Evolutionary conservation across 1,140 invertebrate genomes (phyloP).

Genomic region (Coptotermes formosanus): DNA sequence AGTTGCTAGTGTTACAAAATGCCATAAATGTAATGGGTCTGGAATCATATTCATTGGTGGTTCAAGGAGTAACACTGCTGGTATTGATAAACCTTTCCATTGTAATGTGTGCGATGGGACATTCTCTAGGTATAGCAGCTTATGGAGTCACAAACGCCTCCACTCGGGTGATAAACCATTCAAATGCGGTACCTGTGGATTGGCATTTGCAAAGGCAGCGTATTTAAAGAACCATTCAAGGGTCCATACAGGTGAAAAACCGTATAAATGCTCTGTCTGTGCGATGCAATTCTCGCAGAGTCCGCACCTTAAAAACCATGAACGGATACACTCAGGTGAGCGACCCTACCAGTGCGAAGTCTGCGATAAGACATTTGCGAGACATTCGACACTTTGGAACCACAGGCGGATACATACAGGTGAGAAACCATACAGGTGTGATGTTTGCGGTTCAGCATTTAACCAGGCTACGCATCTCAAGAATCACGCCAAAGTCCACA

Average conservation of each 20-base stretch:
- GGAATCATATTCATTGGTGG: slow-evolving; percentile 79
- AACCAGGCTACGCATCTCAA: slow-evolving; percentile 85
- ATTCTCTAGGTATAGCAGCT: slow-evolving; percentile 75
- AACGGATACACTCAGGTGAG: slow-evolving; percentile 86
- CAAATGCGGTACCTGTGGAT: slow-evolving; percentile 88
- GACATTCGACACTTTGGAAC: slow-evolving; percentile 84
- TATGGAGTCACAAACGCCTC: slow-evolving; percentile 82
- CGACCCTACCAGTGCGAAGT: slow-evolving; percentile 89
- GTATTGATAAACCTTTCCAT: slow-evolving; percentile 76
- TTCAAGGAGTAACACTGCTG: slow-evolving; percentile 47
- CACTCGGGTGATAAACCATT: slow-evolving; percentile 87
- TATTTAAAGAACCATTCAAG: slow-evolving; percentile 90
- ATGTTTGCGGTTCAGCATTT: slow-evolving; percentile 79
- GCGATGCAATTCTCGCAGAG: slow-evolving; percentile 87
- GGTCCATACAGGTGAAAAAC: slow-evolving; percentile 77
- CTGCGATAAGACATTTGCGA: slow-evolving; percentile 85
- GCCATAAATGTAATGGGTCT: slow-evolving; percentile 82
- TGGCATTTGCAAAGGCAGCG: slow-evolving; percentile 88
- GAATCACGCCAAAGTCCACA: slow-evolving; percentile 70
- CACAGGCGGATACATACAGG: slow-evolving; percentile 93
- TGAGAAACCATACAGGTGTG: slow-evolving; percentile 84
- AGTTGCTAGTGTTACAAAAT: slow-evolving; percentile 78
- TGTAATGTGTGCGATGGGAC: slow-evolving; percentile 79
- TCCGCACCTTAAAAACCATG: slow-evolving; percentile 89
- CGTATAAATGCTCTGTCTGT: slow-evolving; percentile 83